Conservation (phyloP, 2,888 invertebrate species). For the Polydesmus complanatus region DNA sequence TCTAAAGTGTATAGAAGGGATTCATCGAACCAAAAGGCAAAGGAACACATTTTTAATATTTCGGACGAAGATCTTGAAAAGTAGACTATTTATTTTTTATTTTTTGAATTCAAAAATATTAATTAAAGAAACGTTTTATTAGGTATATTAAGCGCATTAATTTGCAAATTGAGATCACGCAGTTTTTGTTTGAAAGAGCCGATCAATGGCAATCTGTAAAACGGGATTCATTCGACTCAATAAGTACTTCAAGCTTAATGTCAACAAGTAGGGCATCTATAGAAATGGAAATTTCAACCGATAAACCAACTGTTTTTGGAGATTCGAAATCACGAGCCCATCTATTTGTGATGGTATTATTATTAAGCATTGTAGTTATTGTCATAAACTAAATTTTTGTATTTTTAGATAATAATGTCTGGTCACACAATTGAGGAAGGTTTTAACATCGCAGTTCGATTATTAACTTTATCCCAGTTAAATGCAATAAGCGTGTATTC, state of each 20-base stretch:
- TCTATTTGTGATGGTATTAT: slow-evolving; percentile 7
- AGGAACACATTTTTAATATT: neutral
- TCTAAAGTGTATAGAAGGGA: neutral
- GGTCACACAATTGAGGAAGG: neutral
- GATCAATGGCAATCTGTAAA: neutral
- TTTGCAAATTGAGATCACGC: slow-evolving; percentile 11
- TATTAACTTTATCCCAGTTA: slow-evolving; percentile 6
- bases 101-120: neutral
- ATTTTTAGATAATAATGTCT: neutral
- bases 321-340: slow-evolving; percentile 4
- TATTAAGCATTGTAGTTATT: no score
- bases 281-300: neutral
- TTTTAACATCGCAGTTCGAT: slow-evolving; percentile 1
- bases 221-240: neutral
- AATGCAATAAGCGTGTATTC: slow-evolving; percentile 7
- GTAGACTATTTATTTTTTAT: neutral
- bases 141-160: neutral
- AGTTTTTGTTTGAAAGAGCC: slow-evolving; percentile 3
- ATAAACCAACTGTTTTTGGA: slow-evolving; percentile 4
- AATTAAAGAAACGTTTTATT: neutral
- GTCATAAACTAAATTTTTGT: no score
- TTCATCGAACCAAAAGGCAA: neutral
- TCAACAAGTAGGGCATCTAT: neutral
- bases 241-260: neutral
- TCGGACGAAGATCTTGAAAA: slow-evolving; percentile 5